These are phyloP conservation scores for Menidia menidia DNA, from an alignment of 2,797 vertebrate species.

Conservation along the genomic window DNA sequence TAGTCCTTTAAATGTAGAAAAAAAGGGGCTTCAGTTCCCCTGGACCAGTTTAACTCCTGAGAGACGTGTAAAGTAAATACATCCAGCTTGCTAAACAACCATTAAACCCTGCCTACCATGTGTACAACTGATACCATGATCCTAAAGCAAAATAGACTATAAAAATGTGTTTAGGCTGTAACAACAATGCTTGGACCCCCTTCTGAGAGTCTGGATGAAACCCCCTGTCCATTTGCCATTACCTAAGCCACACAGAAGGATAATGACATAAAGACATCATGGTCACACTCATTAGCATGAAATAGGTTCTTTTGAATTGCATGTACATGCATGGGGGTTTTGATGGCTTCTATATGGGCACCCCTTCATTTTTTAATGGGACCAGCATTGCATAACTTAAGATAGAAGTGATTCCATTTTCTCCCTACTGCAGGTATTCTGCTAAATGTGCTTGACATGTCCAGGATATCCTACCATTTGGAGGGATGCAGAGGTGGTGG, in stretches of 20 bases:
- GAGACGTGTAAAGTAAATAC: constrained; percentile 68
- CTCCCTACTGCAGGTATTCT: constrained; percentile 81
- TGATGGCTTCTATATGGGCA: constrained; percentile 82
- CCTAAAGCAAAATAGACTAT: constrained; percentile 60
- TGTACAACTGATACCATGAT: constrained; percentile 59
- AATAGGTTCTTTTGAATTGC: constrained; percentile 65
- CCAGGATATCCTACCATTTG: constrained; percentile 82
- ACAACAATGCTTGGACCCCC: constrained; percentile 64
- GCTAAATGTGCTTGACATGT: constrained; percentile 82
- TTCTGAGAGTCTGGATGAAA: constrained; percentile 59
- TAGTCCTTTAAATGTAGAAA: constrained; percentile 18
- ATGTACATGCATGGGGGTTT: constrained; percentile 53
- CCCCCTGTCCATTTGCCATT: constrained; percentile 66
- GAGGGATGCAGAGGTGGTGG: constrained; percentile 66
- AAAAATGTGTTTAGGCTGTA: constrained; percentile 71
- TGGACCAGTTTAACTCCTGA: constrained; percentile 45
- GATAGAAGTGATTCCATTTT: constrained; percentile 81
- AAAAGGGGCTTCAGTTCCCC: constrained; percentile 24
- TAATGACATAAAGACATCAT: constrained; percentile 80
- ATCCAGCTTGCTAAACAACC: constrained; percentile 56
- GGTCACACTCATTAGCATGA: constrained; percentile 78
- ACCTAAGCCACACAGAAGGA: constrained; percentile 79
- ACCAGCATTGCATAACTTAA: constrained; percentile 75
- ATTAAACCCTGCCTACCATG: constrained; percentile 65
- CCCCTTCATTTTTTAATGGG: constrained; percentile 77